phyloP scores from a whole-genome alignment of 2,888 invertebrate genomes.

The Papilio demoleus region DNA sequence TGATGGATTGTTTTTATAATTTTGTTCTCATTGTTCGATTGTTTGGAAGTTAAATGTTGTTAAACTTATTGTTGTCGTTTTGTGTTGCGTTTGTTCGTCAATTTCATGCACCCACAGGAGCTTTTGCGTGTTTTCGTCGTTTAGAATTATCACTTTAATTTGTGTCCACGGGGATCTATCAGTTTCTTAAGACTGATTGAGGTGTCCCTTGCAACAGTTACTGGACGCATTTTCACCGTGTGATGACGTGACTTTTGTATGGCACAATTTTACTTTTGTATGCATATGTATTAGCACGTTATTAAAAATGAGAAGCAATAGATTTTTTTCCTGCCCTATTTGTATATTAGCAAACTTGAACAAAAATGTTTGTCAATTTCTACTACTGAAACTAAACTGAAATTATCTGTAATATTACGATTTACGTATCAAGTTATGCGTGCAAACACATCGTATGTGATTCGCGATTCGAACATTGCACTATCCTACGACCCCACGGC shows the following conservation, averaged over 20 bases:
- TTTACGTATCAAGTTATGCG: conserved; percentile 52
- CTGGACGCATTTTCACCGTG: not conserved
- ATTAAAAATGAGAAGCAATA: not conserved
- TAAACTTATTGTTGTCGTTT: conserved; percentile 69
- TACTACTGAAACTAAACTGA: too few species aligned
- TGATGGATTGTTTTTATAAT: conserved; percentile 72
- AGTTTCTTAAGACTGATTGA: conserved; percentile 57
- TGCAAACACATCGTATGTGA: conserved; percentile 63
- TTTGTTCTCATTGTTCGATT: conserved; percentile 72
- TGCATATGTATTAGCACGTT: not conserved
- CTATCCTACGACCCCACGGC: conserved; percentile 66
- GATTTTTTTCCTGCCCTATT: too few species aligned
- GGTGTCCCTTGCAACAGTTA: conserved; percentile 50
- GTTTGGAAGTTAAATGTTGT: conserved; percentile 82
- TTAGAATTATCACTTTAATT: conserved; percentile 77
- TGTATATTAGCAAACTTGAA: not conserved
- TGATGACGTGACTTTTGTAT: not conserved
- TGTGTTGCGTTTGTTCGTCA: conserved; percentile 53
- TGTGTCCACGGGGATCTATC: conserved; percentile 73
- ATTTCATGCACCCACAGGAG: conserved; percentile 71
- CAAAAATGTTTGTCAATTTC: not conserved
- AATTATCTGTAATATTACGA: conserved; percentile 21
- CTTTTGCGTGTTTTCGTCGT: conserved; percentile 63
- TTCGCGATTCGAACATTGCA: conserved; percentile 61
- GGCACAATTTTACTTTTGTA: not conserved